Percentiles rank a stretch among this genome's conserved stretches.
phyloP scores from a whole-genome alignment of 2,797 vertebrate genomes.

The Loriculus beryllinus region DNA sequence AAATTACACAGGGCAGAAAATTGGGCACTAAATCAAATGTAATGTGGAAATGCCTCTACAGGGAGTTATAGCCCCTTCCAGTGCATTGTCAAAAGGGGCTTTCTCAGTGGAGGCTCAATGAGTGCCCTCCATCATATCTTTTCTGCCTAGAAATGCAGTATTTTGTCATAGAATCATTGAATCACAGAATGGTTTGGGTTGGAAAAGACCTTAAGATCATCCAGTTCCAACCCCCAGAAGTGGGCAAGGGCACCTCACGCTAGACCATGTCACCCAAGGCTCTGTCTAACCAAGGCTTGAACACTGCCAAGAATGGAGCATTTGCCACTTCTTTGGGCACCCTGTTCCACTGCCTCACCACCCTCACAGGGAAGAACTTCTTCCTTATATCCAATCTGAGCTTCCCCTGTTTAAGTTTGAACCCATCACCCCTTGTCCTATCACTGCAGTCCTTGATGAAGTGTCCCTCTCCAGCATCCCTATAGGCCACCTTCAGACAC shows the following conservation, averaged over 20 bases:
- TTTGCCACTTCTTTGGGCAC: background rate
- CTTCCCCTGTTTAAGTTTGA: background rate
- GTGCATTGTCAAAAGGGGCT: background rate
- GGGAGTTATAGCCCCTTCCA: background rate
- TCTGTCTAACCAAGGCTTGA: background rate
- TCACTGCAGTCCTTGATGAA: background rate
- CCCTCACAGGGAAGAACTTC: background rate
- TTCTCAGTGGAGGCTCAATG: background rate
- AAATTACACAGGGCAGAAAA: conserved; percentile 39
- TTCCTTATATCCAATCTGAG: background rate
- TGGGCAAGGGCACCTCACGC: background rate
- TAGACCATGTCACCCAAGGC: background rate
- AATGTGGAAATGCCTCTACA: background rate
- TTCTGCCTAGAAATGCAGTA: background rate
- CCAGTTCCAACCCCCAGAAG: background rate
- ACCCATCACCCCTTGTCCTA: background rate
- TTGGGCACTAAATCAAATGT: conserved; percentile 3
- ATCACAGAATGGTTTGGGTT: background rate
- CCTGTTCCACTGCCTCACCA: background rate
- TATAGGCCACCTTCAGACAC: background rate
- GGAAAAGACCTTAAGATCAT: background rate
- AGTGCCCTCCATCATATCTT: background rate
- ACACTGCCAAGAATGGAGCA: background rate
- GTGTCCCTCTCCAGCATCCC: too few species aligned
- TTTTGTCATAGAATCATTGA: background rate